These are phyloP conservation scores for Propithecus coquereli DNA, from an alignment of 2,113 vertebrate species.

Conservation along the genomic window DNA sequence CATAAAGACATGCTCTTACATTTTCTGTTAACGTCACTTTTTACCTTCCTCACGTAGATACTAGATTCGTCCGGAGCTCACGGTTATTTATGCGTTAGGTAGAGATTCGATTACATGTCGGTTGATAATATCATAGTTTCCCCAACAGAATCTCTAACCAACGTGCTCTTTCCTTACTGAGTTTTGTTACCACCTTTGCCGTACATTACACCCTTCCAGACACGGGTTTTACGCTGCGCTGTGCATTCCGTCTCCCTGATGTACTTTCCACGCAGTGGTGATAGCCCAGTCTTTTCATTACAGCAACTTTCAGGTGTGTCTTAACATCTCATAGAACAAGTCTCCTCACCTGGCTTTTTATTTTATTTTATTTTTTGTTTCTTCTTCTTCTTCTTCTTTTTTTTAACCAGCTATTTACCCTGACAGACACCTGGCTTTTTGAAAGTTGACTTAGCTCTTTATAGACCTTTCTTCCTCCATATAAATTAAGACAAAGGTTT, in stretches of 20 bases:
- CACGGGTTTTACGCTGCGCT: background rate
- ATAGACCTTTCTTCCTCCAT: background rate
- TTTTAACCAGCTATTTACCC: background rate
- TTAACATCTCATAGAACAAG: background rate
- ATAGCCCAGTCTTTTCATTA: background rate
- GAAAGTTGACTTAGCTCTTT: background rate
- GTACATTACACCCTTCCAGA: fast-evolving
- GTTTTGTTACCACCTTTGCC: background rate
- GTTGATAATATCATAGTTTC: background rate
- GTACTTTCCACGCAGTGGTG: background rate
- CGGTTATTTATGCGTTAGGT: background rate
- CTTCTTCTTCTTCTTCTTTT: background rate
- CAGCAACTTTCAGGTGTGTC: background rate
- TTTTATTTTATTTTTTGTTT: background rate
- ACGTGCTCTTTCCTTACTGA: background rate
- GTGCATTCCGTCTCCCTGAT: background rate
- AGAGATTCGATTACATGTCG: background rate
- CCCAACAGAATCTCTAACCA: background rate
- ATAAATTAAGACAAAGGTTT: background rate
- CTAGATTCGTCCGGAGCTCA: background rate
- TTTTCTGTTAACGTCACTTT: background rate
- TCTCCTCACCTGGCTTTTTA: background rate
- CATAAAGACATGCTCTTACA: background rate
- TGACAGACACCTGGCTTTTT: background rate
- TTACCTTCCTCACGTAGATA: background rate